Base-by-base conservation (phyloP, 2,888 invertebrate species). In the Drosophila bunnanda region DNA sequence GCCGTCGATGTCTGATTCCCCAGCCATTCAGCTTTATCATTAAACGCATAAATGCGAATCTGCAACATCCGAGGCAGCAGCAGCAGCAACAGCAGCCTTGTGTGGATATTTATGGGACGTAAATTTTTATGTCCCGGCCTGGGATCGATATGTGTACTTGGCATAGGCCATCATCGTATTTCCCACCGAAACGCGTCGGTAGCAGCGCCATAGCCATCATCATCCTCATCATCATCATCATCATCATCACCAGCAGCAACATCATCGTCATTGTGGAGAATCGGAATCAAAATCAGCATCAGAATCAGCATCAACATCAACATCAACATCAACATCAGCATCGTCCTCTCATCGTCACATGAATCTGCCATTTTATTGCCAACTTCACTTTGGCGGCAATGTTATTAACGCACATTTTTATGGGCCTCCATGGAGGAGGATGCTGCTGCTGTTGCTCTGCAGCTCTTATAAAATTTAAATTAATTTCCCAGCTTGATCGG, bases 391-490 rank as follows among this genome's bases (percentile, higher is more conserved):
- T 89, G 89, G 90, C 89, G 89, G 89, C 84, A 88, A 80, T 77
- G 81, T 82, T 86, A 89, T 89, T 89, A 89, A 89, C 88, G 89
- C 88, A 86, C 84, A 82, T 82, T 89, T 89, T 89, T 84, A 89
- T 84, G 79, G 76, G 74, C 76, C 72, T 43, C 25, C 10, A 12
- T 20, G 41, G 30, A 13, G 32, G 43, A 38, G 50, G 62, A 65
- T 60, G 38, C 59, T 41, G 41, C 41, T 22, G n/a, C 22, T 39
- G 9, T 9, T 28, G 9, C 22, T 58, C 56, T 65, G 56, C 71
- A 0, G 32, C 7, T 43, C 48, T 28, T 41, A 25, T 48, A 41
- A 64, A 64, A 64, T 61, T 20, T n/a, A 64, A 60, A 41, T 64
- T 50, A 28, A 61, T 61, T 61, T 65, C 64, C 41, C 57, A 38